Base-by-base conservation (phyloP, 2,797 vertebrate species). In the Enteromius afrohamiltoni region DNA sequence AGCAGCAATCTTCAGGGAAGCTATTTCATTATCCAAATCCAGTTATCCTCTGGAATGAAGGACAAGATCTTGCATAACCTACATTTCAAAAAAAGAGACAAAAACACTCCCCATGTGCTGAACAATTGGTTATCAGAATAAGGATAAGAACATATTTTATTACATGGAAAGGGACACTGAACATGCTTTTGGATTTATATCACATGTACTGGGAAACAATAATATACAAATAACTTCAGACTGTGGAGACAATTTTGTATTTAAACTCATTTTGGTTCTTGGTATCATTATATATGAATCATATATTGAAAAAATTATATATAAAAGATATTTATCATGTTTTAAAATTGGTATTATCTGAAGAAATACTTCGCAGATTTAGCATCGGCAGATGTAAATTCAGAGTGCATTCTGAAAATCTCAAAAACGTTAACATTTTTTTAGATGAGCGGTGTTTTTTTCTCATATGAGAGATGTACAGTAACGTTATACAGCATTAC, bases 21-120 rank as follows among this genome's bases (percentile, higher is more conserved):
- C 87, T 88, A 89, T 87, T 90, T 88, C 90, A 87, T 89, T 85
- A 92, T 94, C 93, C 93, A 91, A 85, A 89, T 86, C 83, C 87
- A 73, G 79, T 84, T 84, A 91, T 91, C 89, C 88, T 88, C 88
- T 90, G 88, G 92, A 91, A 88, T 83, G 87, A 87, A 90, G 91
- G 89, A 89, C 83, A 89, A 86, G 91, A 81, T 85, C 90, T 89
- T 83, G 91, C 87, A 89, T 89, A 91, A 93, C 93, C 94, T 94
- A 94, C 51, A 92, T 91, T 93, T 89, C 77, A 86, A 88, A 78
- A 67, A 86, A 87, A 71, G 84, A 91, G 90, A 89, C 60, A 92
- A 92, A 93, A 91, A 92, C 90, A 93, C 93, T 93, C 83, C 91
- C 90, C 89, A 76, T 69, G 73, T 77, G 68, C 83, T 90, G 83